A percentile compares a stretch with the other conserved stretches of the same genome.
Evolutionary conservation across 2,797 vertebrate genomes (phyloP).

Genomic region (Halcyon smyrnensis): DNA sequence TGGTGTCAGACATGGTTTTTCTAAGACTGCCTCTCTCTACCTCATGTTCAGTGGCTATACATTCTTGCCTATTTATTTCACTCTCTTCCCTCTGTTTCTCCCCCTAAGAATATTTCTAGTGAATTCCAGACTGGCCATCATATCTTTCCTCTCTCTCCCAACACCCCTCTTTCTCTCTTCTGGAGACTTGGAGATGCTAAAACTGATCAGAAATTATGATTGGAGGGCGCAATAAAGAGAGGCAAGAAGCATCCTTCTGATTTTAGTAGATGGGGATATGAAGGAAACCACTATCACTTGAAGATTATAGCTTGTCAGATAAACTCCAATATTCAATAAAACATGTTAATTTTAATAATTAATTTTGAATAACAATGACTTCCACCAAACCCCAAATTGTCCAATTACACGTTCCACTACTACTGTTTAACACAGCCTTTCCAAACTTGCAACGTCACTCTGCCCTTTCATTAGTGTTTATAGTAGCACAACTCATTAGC

Average conservation of each 20-base stretch:
- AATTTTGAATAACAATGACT: background rate
- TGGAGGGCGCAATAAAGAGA: background rate
- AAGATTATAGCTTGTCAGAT: background rate
- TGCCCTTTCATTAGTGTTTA: background rate
- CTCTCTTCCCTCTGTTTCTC: background rate
- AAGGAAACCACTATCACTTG: background rate
- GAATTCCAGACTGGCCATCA: background rate
- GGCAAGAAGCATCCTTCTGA: background rate
- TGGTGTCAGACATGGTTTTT: background rate
- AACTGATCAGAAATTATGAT: background rate
- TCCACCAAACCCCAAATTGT: background rate
- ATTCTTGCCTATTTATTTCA: background rate
- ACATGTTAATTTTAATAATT: background rate
- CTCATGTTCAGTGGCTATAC: background rate
- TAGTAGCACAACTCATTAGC: background rate
- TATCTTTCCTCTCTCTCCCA: background rate
- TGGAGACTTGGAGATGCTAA: background rate
- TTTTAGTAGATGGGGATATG: background rate
- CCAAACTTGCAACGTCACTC: background rate
- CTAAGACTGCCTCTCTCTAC: background rate
- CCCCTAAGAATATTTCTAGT: background rate
- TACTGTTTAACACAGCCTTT: background rate
- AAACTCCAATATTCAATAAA: background rate
- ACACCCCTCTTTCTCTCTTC: background rate
- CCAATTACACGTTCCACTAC: background rate